These are phyloP conservation scores for Eurytoma adleriae DNA, from an alignment of 2,888 invertebrate genomes.

Conservation along the genomic window DNA sequence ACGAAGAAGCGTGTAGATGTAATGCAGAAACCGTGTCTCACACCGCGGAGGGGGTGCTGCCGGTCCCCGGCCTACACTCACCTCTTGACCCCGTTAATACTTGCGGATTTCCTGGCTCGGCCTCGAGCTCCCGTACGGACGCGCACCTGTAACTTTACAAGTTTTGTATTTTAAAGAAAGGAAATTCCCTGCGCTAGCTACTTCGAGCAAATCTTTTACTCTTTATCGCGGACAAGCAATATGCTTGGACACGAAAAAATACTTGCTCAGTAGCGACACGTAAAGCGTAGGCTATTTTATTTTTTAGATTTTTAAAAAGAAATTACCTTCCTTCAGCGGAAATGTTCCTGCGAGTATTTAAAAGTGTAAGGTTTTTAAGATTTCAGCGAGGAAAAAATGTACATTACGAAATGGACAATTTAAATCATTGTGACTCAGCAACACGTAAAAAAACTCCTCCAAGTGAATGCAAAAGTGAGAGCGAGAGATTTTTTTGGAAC, in stretches of 20 bases:
- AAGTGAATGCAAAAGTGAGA: not conserved
- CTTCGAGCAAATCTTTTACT: slow-evolving; percentile 24
- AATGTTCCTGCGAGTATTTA: no score
- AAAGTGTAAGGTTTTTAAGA: no score
- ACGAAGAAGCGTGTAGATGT: slow-evolving; percentile 73
- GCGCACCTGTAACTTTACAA: slow-evolving; percentile 39
- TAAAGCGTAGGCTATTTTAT: not conserved
- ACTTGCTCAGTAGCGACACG: not conserved
- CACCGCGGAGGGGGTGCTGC: slow-evolving; percentile 5
- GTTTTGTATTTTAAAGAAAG: slow-evolving; percentile 47
- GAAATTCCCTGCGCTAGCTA: not conserved
- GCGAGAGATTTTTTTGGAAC: no score
- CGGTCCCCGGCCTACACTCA: slow-evolving; percentile 5
- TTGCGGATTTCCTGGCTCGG: not conserved
- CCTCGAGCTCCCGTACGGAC: slow-evolving; percentile 3
- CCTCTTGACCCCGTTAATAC: slow-evolving; percentile 69
- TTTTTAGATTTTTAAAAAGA: not conserved
- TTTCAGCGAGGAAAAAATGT: no score
- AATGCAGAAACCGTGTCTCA: slow-evolving; percentile 74
- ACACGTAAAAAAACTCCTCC: no score
- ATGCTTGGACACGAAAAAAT: slow-evolving; percentile 10
- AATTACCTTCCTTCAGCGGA: no score
- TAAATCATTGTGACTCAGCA: no score
- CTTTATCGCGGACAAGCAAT: not conserved
- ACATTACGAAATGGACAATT: no score